A percentile compares a stretch with the other conserved stretches of the same genome.
Conservation (phyloP, 2,797 vertebrate genomes). For the Babyrousa celebensis region DNA sequence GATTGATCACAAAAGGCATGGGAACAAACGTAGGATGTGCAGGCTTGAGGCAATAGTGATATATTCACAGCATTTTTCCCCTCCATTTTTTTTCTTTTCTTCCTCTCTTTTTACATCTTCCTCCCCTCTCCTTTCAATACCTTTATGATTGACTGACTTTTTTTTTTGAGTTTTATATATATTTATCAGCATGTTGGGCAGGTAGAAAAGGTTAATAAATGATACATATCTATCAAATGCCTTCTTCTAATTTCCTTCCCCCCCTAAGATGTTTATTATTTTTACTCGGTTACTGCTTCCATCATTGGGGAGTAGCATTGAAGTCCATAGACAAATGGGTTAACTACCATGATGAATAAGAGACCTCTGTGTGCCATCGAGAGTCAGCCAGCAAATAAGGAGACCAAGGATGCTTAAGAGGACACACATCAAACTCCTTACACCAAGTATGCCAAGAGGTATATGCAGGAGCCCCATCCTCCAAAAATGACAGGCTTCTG, state of each 20-base stretch:
- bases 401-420: background rate
- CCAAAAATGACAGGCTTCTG: background rate
- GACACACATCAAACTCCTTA: background rate
- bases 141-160: conserved; percentile 6
- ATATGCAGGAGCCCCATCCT: background rate
- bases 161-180: conserved; percentile 9
- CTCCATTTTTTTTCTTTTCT: background rate
- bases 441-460: background rate
- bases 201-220: background rate
- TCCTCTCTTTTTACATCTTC: background rate
- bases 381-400: background rate
- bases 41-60: background rate
- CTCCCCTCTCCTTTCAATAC: background rate
- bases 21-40: conserved; percentile 2
- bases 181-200: background rate
- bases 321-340: background rate
- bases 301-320: background rate
- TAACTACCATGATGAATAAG: background rate
- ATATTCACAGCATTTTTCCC: background rate
- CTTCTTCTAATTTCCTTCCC: background rate
- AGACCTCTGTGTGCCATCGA: background rate
- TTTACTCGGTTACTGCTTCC: background rate
- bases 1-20: background rate
- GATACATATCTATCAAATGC: background rate
- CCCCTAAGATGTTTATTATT: background rate